Conservation (phyloP, 2,888 invertebrate genomes). For the Cartodere bifasciata region DNA sequence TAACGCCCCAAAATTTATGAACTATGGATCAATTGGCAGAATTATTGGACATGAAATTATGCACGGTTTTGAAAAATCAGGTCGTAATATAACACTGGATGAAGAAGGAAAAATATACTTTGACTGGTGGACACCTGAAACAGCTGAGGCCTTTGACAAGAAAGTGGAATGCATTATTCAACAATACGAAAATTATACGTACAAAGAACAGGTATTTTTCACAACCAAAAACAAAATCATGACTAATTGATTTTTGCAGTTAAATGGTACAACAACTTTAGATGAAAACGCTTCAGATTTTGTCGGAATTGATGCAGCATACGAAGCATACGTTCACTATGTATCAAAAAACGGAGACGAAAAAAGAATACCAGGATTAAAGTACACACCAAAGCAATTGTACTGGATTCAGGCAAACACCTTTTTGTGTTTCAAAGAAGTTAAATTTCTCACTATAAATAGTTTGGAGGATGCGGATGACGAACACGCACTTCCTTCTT, state of each 20-base stretch:
- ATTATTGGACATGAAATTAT: slow-evolving; percentile 27
- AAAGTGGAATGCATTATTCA: slow-evolving; percentile 18
- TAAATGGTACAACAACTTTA: slow-evolving; percentile 75
- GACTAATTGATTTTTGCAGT: slow-evolving; percentile 34
- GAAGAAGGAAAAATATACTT: slow-evolving; percentile 1
- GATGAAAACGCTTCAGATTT: slow-evolving; percentile 89
- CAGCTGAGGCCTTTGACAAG: slow-evolving; percentile 14
- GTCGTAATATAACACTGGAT: slow-evolving; percentile 4
- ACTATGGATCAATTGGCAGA: slow-evolving; percentile 25
- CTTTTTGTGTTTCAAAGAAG: slow-evolving; percentile 19
- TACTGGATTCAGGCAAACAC: slow-evolving; percentile 33
- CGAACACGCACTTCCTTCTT: slow-evolving; percentile 13
- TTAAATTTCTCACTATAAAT: slow-evolving; percentile 11
- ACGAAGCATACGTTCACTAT: slow-evolving; percentile 67
- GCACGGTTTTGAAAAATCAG: slow-evolving; percentile 17
- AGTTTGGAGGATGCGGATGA: slow-evolving; percentile 2
- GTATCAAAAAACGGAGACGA: slow-evolving; percentile 50
- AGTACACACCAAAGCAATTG: slow-evolving; percentile 46
- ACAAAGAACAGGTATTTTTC: slow-evolving; percentile 15
- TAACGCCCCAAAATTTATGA: slow-evolving; percentile 24
- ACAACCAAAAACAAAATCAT: too few species aligned
- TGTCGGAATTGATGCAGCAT: slow-evolving; percentile 78
- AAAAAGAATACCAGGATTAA: slow-evolving; percentile 53
- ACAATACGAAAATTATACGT: slow-evolving; percentile 17
- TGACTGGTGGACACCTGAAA: slow-evolving; percentile 17